Conservation (phyloP, 2,113 vertebrate genomes). For the Pomatostomus ruficeps region DNA sequence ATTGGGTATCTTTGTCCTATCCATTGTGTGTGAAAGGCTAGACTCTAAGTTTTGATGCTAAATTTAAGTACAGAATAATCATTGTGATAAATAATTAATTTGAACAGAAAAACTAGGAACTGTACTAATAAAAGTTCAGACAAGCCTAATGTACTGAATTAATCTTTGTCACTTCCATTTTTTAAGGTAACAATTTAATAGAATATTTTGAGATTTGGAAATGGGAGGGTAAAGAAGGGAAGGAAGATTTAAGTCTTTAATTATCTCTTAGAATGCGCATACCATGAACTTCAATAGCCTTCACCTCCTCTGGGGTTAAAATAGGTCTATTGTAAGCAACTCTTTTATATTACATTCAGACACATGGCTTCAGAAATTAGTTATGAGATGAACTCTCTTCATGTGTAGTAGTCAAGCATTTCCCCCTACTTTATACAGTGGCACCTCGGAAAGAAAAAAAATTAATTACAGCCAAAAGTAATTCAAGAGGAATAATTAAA, state of each 20-base stretch:
- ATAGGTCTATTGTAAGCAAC: constrained; percentile 36
- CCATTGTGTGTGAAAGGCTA: not conserved
- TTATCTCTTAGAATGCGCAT: not conserved
- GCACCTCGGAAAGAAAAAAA: constrained; percentile 37
- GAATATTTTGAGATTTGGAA: not conserved
- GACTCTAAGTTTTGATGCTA: not conserved
- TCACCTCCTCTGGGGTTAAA: constrained; percentile 44
- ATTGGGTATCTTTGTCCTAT: not conserved
- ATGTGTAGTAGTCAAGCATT: constrained; percentile 54
- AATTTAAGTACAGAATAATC: not conserved
- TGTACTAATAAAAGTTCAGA: not conserved
- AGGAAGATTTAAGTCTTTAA: not conserved
- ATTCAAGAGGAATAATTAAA: constrained; percentile 69
- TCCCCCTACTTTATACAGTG: constrained; percentile 12
- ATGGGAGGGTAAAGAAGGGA: not conserved
- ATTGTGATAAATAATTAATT: not conserved
- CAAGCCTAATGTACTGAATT: not conserved
- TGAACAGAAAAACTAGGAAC: not conserved
- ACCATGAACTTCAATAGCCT: not conserved
- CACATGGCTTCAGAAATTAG: constrained; percentile 63
- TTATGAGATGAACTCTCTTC: constrained; percentile 49
- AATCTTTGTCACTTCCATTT: not conserved
- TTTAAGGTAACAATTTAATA: not conserved
- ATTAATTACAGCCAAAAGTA: constrained; percentile 57
- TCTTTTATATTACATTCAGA: constrained; percentile 51